Percentiles rank a stretch among this genome's conserved stretches.
phyloP scores from a whole-genome alignment of 2,888 invertebrate genomes.

The Notocelia uddmanniana region DNA sequence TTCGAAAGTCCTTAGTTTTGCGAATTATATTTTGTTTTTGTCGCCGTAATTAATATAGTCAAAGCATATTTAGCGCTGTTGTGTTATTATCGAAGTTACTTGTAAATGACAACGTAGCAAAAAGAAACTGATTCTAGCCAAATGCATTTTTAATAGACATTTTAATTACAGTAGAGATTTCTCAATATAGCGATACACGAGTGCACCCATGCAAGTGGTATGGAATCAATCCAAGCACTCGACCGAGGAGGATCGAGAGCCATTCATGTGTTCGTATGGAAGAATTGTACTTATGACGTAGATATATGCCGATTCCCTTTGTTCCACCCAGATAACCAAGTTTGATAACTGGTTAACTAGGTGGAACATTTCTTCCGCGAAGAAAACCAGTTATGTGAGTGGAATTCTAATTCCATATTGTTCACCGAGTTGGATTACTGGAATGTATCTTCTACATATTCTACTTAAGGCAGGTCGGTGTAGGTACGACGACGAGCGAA shows the following conservation, averaged over 20 bases:
- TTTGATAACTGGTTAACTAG: no score
- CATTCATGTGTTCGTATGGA: slow-evolving; percentile 57
- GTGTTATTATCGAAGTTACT: not conserved
- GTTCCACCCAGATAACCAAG: no score
- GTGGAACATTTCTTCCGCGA: no score
- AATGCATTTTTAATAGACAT: slow-evolving; percentile 50
- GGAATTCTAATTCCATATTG: no score
- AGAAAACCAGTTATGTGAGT: no score
- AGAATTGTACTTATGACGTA: slow-evolving; percentile 47
- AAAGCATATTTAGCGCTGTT: not conserved
- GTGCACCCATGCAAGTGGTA: slow-evolving; percentile 56
- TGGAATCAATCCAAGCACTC: slow-evolving; percentile 61
- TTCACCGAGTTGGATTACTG: no score
- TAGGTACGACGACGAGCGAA: no score
- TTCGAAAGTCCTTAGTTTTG: not conserved
- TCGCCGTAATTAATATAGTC: not conserved
- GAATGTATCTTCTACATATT: no score
- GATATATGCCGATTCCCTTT: slow-evolving; percentile 40
- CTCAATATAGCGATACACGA: slow-evolving; percentile 58
- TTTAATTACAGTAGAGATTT: slow-evolving; percentile 62
- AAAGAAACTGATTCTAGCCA: slow-evolving; percentile 23
- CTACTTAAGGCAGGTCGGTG: no score
- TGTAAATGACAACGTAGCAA: slow-evolving; percentile 13
- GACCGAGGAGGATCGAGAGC: slow-evolving; percentile 57
- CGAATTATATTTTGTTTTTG: not conserved